Conservation (phyloP, 92 coral and sea anemone species). For the Porites cylindrica region DNA sequence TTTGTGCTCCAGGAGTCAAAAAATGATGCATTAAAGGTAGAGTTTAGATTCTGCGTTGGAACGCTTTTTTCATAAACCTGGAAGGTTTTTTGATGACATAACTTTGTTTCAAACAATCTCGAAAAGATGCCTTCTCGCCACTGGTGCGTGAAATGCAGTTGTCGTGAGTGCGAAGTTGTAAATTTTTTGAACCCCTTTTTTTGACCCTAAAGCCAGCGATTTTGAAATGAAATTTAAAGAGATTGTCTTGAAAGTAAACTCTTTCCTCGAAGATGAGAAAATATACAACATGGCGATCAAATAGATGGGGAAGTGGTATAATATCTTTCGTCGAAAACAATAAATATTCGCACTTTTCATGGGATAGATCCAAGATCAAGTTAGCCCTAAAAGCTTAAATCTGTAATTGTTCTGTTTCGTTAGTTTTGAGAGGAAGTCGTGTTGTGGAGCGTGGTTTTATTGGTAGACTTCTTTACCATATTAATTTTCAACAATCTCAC, state of each 20-base stretch:
- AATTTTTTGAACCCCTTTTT: not conserved
- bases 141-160: not conserved
- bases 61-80: not conserved
- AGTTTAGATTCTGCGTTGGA: not conserved
- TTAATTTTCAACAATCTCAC: not conserved
- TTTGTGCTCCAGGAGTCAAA: not conserved
- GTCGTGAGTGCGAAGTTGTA: not conserved
- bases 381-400: not conserved
- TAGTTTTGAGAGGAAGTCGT: not conserved
- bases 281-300: not conserved
- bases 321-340: not conserved
- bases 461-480: not conserved
- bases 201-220: not conserved
- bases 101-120: not conserved
- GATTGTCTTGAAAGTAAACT: not conserved
- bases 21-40: slow-evolving; percentile 7
- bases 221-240: not conserved
- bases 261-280: not conserved
- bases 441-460: not conserved
- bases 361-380: not conserved
- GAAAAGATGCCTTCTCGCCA: not conserved
- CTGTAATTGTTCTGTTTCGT: not conserved
- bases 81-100: not conserved
- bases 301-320: slow-evolving; percentile 1
- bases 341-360: slow-evolving; percentile 11